These are phyloP conservation scores for Dicrurus megarhynchus DNA, from an alignment of 2,113 vertebrate genomes.

Conservation along the genomic window DNA sequence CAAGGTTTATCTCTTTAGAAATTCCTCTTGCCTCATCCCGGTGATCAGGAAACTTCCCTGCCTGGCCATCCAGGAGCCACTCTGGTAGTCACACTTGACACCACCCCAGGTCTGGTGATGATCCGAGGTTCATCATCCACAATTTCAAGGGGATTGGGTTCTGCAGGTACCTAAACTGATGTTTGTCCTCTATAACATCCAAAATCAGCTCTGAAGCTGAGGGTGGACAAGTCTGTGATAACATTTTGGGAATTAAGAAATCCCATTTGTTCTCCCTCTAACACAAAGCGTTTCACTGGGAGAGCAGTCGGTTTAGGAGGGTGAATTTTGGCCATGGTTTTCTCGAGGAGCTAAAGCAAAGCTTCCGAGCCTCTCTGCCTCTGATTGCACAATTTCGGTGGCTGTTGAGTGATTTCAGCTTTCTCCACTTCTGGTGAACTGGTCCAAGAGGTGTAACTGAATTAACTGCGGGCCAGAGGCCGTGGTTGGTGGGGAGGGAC, in stretches of 20 bases:
- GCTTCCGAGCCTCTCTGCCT: neutral
- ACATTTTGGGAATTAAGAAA: neutral
- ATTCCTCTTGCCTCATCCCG: neutral
- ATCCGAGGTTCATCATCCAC: fast-evolving
- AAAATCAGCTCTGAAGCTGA: neutral
- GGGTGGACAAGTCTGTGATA: neutral
- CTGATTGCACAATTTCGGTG: neutral
- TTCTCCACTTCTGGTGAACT: neutral
- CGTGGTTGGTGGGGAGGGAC: fast-evolving
- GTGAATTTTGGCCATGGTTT: neutral
- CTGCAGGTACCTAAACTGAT: neutral
- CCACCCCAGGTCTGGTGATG: neutral
- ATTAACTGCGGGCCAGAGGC: neutral
- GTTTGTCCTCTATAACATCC: neutral
- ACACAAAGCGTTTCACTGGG: fast-evolving
- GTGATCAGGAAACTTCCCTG: neutral
- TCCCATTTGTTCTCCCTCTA: neutral
- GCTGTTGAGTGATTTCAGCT: neutral
- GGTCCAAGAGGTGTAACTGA: neutral
- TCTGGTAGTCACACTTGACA: neutral
- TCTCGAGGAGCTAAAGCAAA: neutral
- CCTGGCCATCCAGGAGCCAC: neutral
- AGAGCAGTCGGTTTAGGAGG: neutral
- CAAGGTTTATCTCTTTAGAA: neutral
- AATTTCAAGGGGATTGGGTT: neutral